Evolutionary conservation across 2,113 vertebrate genomes (phyloP).

Genomic region (zebrafish (Danio rerio)): DNA sequence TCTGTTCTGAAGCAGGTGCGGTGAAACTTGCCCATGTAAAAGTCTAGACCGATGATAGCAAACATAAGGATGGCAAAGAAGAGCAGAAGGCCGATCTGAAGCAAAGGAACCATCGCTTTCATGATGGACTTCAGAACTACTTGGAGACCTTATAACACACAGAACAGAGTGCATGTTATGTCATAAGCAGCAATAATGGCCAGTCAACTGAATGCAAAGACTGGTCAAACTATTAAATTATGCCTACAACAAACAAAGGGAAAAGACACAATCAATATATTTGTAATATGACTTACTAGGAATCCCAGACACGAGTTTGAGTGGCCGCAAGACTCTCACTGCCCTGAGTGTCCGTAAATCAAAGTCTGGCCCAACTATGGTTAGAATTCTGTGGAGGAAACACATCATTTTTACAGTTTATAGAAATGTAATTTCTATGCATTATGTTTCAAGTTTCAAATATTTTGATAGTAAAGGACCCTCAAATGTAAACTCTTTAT

Average conservation of each 20-base stretch:
- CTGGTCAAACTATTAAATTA: no score
- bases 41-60: constrained; percentile 96
- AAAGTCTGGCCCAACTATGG: constrained; percentile 91
- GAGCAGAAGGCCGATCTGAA: constrained; percentile 94
- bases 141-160: constrained; percentile 83
- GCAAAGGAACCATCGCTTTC: constrained; percentile 97
- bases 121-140: constrained; percentile 99
- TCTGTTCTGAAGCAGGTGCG: constrained; percentile 87
- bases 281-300: constrained; percentile 85
- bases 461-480: background rate
- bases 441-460: background rate
- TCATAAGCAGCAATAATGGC: background rate
- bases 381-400: constrained; percentile 84
- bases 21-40: constrained; percentile 98
- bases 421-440: background rate
- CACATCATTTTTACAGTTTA: constrained; percentile 22
- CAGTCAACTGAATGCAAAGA: background rate
- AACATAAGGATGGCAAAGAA: constrained; percentile 99
- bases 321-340: constrained; percentile 89
- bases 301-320: constrained; percentile 96
- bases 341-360: constrained; percentile 93
- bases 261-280: background rate
- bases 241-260: no score
- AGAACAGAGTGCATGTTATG: background rate
- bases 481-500: background rate